Evolutionary conservation across 2,888 invertebrate genomes (phyloP).

Genomic region (Morinoia aosen): DNA sequence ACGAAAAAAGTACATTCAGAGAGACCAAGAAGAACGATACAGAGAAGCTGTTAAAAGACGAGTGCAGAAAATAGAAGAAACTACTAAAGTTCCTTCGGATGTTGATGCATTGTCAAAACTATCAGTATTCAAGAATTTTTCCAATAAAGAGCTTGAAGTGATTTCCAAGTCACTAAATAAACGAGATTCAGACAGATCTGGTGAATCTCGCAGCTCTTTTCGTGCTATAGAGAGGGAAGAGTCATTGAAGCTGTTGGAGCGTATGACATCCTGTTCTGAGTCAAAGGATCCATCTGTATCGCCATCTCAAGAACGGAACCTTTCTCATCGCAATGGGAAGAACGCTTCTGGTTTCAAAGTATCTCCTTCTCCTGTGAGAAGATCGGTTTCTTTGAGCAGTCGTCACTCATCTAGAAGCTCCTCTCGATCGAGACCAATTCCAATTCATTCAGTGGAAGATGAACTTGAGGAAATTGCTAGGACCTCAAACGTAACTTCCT

Average conservation of each 20-base stretch:
- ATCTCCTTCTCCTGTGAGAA: not conserved
- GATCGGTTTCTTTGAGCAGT: conserved; percentile 37
- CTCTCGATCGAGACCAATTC: not conserved
- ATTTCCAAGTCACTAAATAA: conserved; percentile 63
- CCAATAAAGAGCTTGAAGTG: conserved; percentile 62
- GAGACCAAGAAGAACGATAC: conserved; percentile 59
- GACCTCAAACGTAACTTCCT: not conserved
- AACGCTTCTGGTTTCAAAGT: not conserved
- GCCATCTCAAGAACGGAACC: not conserved
- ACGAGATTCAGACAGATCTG: conserved; percentile 57
- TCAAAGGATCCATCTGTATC: not conserved
- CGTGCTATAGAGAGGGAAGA: conserved; percentile 54
- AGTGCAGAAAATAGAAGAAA: conserved; percentile 16
- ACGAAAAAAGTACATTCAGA: conserved; percentile 59
- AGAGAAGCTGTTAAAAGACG: conserved; percentile 56
- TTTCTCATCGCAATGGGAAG: not conserved
- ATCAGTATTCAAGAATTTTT: conserved; percentile 63
- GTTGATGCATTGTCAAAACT: conserved; percentile 57
- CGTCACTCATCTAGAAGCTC: conserved; percentile 26
- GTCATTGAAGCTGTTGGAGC: conserved; percentile 49
- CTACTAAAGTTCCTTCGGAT: conserved; percentile 50
- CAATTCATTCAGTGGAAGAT: not conserved
- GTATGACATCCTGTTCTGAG: conserved; percentile 47
- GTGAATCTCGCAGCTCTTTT: not conserved
- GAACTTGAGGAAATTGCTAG: not conserved